A percentile compares a stretch with the other conserved stretches of the same genome.
phyloP scores from a whole-genome alignment of 2,888 invertebrate genomes.

The Notodonta ziczac region DNA sequence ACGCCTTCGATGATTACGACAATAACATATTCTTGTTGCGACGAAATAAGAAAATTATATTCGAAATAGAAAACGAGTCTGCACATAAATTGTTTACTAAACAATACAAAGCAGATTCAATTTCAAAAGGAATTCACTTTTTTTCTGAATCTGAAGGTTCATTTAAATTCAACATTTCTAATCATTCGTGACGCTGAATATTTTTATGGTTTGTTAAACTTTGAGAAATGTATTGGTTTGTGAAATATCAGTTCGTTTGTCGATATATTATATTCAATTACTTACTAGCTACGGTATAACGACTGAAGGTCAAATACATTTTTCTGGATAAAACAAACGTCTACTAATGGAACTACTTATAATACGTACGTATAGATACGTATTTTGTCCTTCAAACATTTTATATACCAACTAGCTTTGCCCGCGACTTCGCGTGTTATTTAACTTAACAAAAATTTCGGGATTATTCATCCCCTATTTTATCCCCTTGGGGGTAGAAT shows the following conservation, averaged over 20 bases:
- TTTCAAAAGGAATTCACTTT: constrained; percentile 13
- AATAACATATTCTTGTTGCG: constrained; percentile 45
- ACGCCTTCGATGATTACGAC: constrained; percentile 58
- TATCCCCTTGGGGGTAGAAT: too few relatives aligned
- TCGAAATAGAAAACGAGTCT: constrained; percentile 28
- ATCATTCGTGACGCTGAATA: background rate
- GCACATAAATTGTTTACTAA: constrained; percentile 25
- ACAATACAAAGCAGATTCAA: constrained; percentile 27
- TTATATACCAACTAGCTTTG: too few relatives aligned
- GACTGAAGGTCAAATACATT: constrained; percentile 7
- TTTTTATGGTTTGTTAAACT: constrained; percentile 4
- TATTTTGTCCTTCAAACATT: too few relatives aligned
- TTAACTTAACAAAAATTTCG: too few relatives aligned
- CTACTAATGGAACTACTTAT: too few relatives aligned
- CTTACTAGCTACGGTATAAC: constrained; percentile 8
- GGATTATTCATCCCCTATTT: too few relatives aligned
- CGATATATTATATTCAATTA: background rate
- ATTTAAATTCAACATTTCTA: constrained; percentile 7
- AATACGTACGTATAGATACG: too few relatives aligned
- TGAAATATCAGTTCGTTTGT: background rate
- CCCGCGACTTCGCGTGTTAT: too few relatives aligned
- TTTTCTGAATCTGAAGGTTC: constrained; percentile 12
- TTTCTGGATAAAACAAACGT: constrained; percentile 8
- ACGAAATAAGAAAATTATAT: constrained; percentile 37
- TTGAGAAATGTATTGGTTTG: background rate